Conservation (phyloP, 2,797 vertebrate species). For the Scomberomorus guttatus region DNA sequence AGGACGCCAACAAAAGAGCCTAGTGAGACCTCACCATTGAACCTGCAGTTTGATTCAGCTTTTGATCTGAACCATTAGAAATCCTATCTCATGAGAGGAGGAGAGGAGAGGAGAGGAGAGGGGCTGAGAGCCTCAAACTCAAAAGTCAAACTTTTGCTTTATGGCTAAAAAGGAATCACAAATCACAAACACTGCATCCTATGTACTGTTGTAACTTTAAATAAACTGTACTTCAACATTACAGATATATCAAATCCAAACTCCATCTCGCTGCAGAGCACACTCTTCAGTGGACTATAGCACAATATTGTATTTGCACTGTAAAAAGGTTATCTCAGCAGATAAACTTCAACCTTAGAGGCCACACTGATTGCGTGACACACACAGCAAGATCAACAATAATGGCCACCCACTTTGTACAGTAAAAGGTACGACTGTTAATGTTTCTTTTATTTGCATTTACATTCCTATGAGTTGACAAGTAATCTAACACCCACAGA, state of each 20-base stretch:
- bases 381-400: conserved; percentile 51
- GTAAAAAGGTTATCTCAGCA: conserved; percentile 67
- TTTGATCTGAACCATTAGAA: conserved; percentile 61
- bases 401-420: conserved; percentile 36
- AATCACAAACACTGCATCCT: not conserved
- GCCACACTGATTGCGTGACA: conserved; percentile 30
- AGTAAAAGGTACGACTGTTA: conserved; percentile 1
- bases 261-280: not conserved
- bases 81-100: conserved; percentile 55
- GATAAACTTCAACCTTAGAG: conserved; percentile 68
- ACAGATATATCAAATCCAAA: conserved; percentile 15
- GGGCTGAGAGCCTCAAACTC: not conserved
- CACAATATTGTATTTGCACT: conserved; percentile 17
- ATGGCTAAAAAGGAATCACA: not conserved
- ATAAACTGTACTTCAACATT: not conserved
- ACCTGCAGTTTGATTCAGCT: conserved; percentile 54
- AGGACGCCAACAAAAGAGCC: conserved; percentile 70
- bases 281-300: not conserved
- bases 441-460: not conserved
- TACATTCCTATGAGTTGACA: not conserved
- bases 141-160: not conserved
- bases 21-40: conserved; percentile 42
- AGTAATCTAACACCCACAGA: not conserved
- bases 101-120: conserved; percentile 19
- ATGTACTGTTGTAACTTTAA: no score